Percentiles rank a stretch among this genome's conserved stretches.
Evolutionary conservation across 2,797 vertebrate genomes (phyloP).

Genomic region (Rhinoraja longicauda): DNA sequence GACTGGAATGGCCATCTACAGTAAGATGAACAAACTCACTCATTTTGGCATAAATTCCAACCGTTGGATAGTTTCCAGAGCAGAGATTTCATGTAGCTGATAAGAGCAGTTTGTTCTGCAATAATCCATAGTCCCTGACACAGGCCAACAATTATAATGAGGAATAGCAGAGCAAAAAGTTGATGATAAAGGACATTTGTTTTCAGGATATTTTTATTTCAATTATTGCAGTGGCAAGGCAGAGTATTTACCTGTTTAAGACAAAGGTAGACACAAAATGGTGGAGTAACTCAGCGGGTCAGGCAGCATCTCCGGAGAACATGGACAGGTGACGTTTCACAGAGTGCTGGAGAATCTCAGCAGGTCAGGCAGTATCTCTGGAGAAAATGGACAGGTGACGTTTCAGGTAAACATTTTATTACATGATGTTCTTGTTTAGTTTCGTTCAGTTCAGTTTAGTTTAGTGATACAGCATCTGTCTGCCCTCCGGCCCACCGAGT

Average conservation of each 20-base stretch:
- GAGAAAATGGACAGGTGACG: no score
- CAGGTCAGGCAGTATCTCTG: no score
- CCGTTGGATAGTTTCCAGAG: background rate
- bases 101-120: background rate
- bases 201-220: background rate
- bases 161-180: background rate
- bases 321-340: no score
- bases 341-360: no score
- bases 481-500: no score
- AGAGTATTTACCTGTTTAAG: background rate
- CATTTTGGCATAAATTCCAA: background rate
- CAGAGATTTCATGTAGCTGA: background rate
- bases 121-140: background rate
- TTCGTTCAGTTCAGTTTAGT: no score
- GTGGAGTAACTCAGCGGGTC: no score
- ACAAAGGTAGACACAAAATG: no score
- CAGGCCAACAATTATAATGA: background rate
- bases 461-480: no score
- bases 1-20: background rate
- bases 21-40: background rate
- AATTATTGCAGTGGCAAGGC: background rate
- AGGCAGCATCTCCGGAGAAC: no score
- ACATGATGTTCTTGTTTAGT: no score
- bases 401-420: no score
- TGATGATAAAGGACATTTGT: background rate